These are phyloP conservation scores for Apamea crenata DNA, from an alignment of 2,888 invertebrate species.

Conservation along the genomic window DNA sequence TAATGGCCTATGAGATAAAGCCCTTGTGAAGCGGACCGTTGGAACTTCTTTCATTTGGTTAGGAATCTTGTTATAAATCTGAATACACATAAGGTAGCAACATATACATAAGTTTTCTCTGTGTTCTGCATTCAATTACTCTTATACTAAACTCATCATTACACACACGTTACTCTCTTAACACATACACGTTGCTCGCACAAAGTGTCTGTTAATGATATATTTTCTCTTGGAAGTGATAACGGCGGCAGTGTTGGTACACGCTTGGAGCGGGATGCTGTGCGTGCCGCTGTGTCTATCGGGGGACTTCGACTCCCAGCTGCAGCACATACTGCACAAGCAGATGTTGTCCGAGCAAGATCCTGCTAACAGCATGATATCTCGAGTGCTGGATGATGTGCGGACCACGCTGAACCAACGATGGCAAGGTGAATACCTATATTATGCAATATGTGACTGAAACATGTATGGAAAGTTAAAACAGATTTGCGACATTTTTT, in stretches of 20 bases:
- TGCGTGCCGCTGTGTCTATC: slow-evolving; percentile 8
- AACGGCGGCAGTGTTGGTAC: neutral
- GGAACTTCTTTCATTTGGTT: too few species aligned
- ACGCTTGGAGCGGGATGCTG: neutral
- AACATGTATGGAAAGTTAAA: neutral
- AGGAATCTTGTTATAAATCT: too few species aligned
- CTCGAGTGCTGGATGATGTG: slow-evolving; percentile 11
- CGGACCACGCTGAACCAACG: slow-evolving; percentile 12
- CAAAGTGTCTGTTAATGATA: neutral
- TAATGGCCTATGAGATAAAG: too few species aligned
- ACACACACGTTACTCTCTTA: too few species aligned
- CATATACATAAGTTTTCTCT: too few species aligned
- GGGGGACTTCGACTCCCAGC: slow-evolving; percentile 39
- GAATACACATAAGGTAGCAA: too few species aligned
- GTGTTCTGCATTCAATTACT: too few species aligned
- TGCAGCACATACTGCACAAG: slow-evolving; percentile 11
- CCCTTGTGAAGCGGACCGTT: too few species aligned
- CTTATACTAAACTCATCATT: too few species aligned
- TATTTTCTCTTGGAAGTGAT: slow-evolving; percentile 7
- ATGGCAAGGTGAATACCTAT: slow-evolving; percentile 36
- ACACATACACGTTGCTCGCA: neutral
- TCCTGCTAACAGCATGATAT: neutral
- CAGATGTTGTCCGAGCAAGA: neutral
- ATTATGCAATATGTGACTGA: neutral
- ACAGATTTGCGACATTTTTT: neutral